These are phyloP conservation scores for Pogonomyrmex californicus DNA, from an alignment of 1,140 invertebrate genomes.

Conservation along the genomic window DNA sequence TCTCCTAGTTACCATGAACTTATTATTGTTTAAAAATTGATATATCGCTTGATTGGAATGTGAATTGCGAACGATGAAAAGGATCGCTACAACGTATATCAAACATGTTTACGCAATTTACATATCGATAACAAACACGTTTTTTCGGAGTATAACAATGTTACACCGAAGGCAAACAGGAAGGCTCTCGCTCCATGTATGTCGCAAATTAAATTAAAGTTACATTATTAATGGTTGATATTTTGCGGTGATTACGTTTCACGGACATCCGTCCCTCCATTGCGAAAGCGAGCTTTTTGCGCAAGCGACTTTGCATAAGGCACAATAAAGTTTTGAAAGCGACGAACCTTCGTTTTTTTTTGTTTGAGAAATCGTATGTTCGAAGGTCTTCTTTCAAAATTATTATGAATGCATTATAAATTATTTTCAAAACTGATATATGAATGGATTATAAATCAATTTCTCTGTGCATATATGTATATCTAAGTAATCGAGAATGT, in stretches of 20 bases:
- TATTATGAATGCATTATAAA: neutral
- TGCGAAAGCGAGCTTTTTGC: neutral
- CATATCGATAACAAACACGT: neutral
- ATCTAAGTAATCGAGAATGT: neutral
- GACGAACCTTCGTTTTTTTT: neutral
- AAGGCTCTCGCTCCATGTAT: neutral
- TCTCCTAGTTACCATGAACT: neutral
- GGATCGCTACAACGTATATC: neutral
- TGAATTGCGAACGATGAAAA: conserved; percentile 10
- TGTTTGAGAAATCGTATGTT: neutral
- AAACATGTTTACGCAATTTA: conserved; percentile 18
- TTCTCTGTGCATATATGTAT: neutral
- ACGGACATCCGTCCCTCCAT: neutral
- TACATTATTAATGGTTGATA: conserved; percentile 20
- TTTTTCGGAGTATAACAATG: neutral
- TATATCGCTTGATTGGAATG: neutral
- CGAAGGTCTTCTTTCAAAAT: conserved; percentile 35
- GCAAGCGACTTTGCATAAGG: conserved; percentile 36
- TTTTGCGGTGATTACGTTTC: neutral
- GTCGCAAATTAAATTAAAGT: conserved; percentile 27
- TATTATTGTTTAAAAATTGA: neutral
- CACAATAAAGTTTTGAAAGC: conserved; percentile 26
- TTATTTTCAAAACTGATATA: conserved; percentile 39
- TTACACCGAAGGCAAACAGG: conserved; percentile 11
- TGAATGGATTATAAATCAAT: neutral